Evolutionary conservation across 1,140 invertebrate genomes (phyloP), one percentile per base, ranked within the genome.

Genomic region (Caenorhabditis inopinata): DNA sequence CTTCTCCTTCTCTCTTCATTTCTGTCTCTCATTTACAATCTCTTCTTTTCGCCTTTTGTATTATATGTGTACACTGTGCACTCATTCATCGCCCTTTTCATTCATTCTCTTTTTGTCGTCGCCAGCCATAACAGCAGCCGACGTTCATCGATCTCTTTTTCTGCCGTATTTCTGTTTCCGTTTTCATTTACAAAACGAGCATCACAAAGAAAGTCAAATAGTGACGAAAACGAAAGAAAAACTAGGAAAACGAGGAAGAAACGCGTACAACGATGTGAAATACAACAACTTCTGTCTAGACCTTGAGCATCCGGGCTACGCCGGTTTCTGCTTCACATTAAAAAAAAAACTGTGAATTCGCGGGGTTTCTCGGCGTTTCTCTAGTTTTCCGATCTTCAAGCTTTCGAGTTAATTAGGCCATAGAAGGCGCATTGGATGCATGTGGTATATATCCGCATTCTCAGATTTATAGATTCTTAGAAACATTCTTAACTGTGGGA

Each of bases 1-100:
- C n/a, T n/a, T n/a, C n/a, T n/a, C n/a, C n/a, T n/a, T n/a, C n/a
- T 68, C 58, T 68, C 32, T 38, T 12, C 2, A 7, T 42, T 12
- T 42, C n/a, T 35, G 11, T 51, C n/a, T 68, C 58, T 68, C 27
- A 9, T 62, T 27, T 38, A 12, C 32, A 21, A 21, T 11, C 7
- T 7, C 32, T 32, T 68, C 38, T 68, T 68, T 38, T 11, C 7
- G 7, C 32, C 58, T 68, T 68, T 68, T 68, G 58, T 68, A 68
- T 68, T 68, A 32, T 38, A 68, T 68, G 58, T 68, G 58, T 68
- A 68, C 58, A 68, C 58, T 68, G 58, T 68, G 58, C 58, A 68
- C 58, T 68, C 58, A 58, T 16, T 51, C 25, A 68, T 21, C 58
- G 58, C 18, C 32, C 32, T 38, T 68, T 38, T 68, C 53, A 58